These are phyloP conservation scores for Copsychus sechellarum DNA, from an alignment of 2,113 vertebrate species.

Conservation along the genomic window DNA sequence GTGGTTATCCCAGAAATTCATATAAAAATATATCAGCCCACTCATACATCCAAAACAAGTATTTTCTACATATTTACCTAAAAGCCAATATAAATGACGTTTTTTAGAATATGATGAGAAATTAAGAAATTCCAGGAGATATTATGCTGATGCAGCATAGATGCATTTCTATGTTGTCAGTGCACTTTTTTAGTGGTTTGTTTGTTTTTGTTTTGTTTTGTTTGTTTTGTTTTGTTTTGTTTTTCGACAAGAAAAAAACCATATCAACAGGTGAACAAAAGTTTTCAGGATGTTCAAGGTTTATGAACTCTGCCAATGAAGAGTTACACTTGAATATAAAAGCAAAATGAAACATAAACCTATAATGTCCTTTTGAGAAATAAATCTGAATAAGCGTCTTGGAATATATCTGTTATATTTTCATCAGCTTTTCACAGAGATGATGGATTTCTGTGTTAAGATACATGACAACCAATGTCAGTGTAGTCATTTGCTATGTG, in stretches of 20 bases:
- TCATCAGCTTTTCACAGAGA: neutral
- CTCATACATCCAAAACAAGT: neutral
- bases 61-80: neutral
- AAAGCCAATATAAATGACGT: neutral
- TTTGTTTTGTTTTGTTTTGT: neutral
- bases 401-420: neutral
- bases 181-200: rapidly evolving
- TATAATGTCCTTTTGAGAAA: neutral
- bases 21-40: neutral
- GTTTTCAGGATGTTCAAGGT: neutral
- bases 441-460: neutral
- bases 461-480: neutral
- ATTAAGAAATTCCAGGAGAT: neutral
- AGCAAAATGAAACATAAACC: neutral
- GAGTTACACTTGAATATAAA: neutral
- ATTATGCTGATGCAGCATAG: neutral
- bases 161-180: neutral
- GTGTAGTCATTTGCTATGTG: neutral
- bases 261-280: neutral
- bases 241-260: neutral
- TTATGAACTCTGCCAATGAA: neutral
- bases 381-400: neutral
- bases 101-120: neutral
- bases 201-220: neutral
- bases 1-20: neutral